Evolutionary conservation across 2,888 invertebrate species (phyloP), one percentile per base, ranked within the genome.

Genomic region (Automeris io): DNA sequence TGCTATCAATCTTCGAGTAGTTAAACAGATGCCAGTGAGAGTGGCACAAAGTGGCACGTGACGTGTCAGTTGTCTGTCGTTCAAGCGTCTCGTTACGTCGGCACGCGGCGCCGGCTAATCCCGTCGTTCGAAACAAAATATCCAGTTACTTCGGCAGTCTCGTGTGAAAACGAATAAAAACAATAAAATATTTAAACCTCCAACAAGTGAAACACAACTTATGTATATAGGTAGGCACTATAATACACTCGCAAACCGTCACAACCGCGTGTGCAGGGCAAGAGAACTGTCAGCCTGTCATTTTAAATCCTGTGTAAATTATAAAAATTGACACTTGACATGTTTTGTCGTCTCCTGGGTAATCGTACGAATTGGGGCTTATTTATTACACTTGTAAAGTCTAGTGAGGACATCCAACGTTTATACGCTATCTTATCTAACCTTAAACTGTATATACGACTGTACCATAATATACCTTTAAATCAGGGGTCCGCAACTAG

Each of bases 261-360:
- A 41, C 39, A 43, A 35, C 36, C 22, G 33, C 40, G 47, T 40
- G 45, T 54, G 47, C 47, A 54, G 48, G 54, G 56, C 60, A 61
- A 66, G 61, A 58, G 51, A 63, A 70, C 70, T 70, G 78, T 76
- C 80, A 77, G 56, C 52, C 66, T 60, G 64, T 69, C 71, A 70
- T 79, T 80, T 81, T 81, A 82, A 81, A 78, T 77, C 62, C 50
- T 60, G 54, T 64, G 70, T 70, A 78, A 81, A 80, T 80, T 81
- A 75, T 61, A 71, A 59, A 74, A 82, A 79, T 79, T 82, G 81
- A 80, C 81, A 79, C 57, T 78, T 83, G 82, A 79, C 74, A 77
- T 80, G 72, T 76, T 83, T 78, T 78, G 80, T 81, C 77, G 72
- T 79, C 80, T 81, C 75, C 55, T 52, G 78, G 65, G 80, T 75